Evolutionary conservation across 2,888 invertebrate species (phyloP).

Genomic region (Drosophila atroscutellata): DNA sequence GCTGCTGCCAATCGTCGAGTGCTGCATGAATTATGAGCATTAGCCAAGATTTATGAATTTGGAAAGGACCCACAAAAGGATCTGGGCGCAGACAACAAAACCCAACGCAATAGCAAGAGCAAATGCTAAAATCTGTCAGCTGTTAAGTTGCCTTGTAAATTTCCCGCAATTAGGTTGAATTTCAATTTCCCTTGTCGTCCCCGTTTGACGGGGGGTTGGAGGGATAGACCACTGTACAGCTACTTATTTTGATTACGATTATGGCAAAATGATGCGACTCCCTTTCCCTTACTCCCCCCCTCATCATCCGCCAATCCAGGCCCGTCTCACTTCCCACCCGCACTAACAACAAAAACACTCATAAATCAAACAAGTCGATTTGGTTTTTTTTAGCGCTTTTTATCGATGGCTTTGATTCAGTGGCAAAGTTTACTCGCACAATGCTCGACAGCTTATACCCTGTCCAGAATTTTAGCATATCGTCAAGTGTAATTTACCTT

Average conservation of each 20-base stretch:
- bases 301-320: not conserved
- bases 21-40: conserved; percentile 83
- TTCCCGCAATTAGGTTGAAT: conserved; percentile 83
- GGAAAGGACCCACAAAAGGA: conserved; percentile 45
- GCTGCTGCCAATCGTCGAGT: conserved; percentile 70
- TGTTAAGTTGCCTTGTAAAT: conserved; percentile 80
- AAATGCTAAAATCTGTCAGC: conserved; percentile 69
- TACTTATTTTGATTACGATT: conserved; percentile 78
- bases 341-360: conserved; percentile 13
- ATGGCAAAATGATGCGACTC: conserved; percentile 31
- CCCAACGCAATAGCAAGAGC: conserved; percentile 6
- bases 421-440: conserved; percentile 12
- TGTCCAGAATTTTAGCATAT: not conserved
- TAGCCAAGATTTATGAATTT: conserved; percentile 82
- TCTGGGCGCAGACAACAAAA: conserved; percentile 38
- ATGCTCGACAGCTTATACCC: conserved; percentile 7
- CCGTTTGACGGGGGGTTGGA: not conserved
- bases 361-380: conserved; percentile 62
- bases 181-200: conserved; percentile 74
- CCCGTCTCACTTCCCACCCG: not conserved
- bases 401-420: conserved; percentile 32
- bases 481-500: not conserved
- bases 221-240: conserved; percentile 13
- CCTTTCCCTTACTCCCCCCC: not conserved
- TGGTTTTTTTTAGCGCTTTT: conserved; percentile 20